phyloP scores from a whole-genome alignment of 2,888 invertebrate genomes.

The Phlogophora meticulosa region DNA sequence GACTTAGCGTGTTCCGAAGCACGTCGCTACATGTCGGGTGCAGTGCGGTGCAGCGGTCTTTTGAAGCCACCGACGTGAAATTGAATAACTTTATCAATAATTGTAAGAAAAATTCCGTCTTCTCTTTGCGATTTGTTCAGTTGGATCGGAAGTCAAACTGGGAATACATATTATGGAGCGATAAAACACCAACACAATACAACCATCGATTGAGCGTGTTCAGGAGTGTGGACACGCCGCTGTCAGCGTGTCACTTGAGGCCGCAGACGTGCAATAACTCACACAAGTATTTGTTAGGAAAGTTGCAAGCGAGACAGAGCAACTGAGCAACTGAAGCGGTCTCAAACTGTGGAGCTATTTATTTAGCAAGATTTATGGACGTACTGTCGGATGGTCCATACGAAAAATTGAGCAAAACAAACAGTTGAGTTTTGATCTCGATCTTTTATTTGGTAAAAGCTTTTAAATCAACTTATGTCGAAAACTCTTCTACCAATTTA shows the following conservation, averaged over 20 bases:
- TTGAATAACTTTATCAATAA: constrained; percentile 59
- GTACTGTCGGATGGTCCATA: constrained; percentile 25
- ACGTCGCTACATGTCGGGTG: constrained; percentile 49
- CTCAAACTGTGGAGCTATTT: constrained; percentile 63
- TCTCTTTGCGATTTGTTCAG: constrained; percentile 18
- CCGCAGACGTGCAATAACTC: constrained; percentile 60
- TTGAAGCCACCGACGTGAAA: constrained; percentile 49
- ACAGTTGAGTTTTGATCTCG: constrained; percentile 34
- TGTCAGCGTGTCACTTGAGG: constrained; percentile 44
- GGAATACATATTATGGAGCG: constrained; percentile 9
- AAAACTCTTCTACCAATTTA: constrained; percentile 31
- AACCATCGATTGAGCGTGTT: constrained; percentile 23
- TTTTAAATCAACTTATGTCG: constrained; percentile 44
- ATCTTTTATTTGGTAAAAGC: constrained; percentile 47
- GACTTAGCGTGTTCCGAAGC: constrained; percentile 54
- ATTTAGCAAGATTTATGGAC: constrained; percentile 64
- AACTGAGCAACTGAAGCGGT: constrained; percentile 54
- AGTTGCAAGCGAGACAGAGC: constrained; percentile 58
- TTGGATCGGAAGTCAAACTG: neutral
- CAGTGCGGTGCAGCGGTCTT: too few relatives aligned
- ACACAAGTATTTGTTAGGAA: constrained; percentile 66
- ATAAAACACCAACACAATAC: constrained; percentile 24
- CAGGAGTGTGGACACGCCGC: constrained; percentile 35
- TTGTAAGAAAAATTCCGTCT: constrained; percentile 36
- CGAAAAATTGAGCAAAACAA: constrained; percentile 53